Evolutionary conservation across 2,797 vertebrate species (phyloP).

Genomic region (Centroberyx gerrardi): DNA sequence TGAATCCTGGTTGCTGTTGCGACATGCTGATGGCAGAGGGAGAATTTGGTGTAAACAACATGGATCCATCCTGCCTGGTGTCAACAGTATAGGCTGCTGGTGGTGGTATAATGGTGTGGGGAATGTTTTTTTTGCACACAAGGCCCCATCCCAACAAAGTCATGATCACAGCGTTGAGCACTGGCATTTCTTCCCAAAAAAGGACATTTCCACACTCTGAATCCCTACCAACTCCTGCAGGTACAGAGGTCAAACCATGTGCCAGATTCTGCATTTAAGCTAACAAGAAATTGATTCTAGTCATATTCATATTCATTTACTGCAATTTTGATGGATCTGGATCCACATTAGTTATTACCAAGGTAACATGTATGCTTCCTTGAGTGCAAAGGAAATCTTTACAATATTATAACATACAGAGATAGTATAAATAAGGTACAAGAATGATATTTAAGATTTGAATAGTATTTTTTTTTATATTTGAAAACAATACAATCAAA

Average conservation of each 20-base stretch:
- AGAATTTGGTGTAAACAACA: neutral
- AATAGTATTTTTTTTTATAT: no score
- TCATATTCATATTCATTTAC: constrained; percentile 1
- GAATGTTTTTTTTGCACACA: neutral
- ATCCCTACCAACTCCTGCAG: constrained; percentile 60
- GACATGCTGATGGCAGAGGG: neutral
- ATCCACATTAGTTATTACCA: constrained; percentile 1
- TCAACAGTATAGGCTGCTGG: neutral
- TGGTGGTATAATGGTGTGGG: neutral
- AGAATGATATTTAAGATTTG: no score
- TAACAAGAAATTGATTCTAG: constrained; percentile 53
- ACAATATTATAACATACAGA: neutral
- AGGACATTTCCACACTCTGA: constrained; percentile 25
- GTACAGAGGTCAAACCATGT: constrained; percentile 46
- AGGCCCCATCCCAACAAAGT: neutral
- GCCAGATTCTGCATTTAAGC: constrained; percentile 45
- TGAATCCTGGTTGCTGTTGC: neutral
- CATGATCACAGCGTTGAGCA: constrained; percentile 1
- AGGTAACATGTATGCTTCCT: neutral
- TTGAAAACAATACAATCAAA: no score
- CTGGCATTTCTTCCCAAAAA: neutral
- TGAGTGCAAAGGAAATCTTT: neutral
- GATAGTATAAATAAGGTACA: neutral
- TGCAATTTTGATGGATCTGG: neutral
- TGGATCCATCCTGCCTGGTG: neutral